Percentiles rank a stretch among this genome's conserved stretches.
Evolutionary conservation across 2,888 invertebrate genomes (phyloP).

Genomic region (Cynaeus angustus): DNA sequence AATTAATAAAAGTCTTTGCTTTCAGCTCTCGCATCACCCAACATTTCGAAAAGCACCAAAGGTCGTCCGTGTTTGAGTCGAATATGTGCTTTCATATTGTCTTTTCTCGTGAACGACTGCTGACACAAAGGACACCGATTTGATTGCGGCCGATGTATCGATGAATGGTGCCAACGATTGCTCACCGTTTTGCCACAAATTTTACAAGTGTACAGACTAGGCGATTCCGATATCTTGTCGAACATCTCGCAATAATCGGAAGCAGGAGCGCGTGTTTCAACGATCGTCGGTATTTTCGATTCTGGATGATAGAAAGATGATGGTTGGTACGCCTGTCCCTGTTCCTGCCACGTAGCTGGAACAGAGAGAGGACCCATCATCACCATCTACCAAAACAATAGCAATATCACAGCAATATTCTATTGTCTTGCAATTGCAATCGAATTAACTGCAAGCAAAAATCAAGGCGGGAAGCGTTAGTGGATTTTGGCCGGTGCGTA

Average conservation of each 20-base stretch:
- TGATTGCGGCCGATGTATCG: slow-evolving; percentile 78
- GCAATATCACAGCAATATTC: slow-evolving; percentile 21
- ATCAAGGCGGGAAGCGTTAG: slow-evolving; percentile 9
- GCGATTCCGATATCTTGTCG: slow-evolving; percentile 61
- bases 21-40: slow-evolving; percentile 28
- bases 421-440: slow-evolving; percentile 15
- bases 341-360: slow-evolving; percentile 67
- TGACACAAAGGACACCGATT: slow-evolving; percentile 78
- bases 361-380: slow-evolving; percentile 65
- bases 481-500: background rate
- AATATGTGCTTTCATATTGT: slow-evolving; percentile 80
- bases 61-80: slow-evolving; percentile 75
- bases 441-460: slow-evolving; percentile 6
- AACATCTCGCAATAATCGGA: slow-evolving; percentile 66
- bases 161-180: slow-evolving; percentile 81
- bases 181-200: slow-evolving; percentile 79
- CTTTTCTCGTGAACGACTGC: slow-evolving; percentile 78
- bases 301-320: slow-evolving; percentile 53
- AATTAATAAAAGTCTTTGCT: slow-evolving; percentile 33
- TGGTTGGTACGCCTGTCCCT: slow-evolving; percentile 57
- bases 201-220: slow-evolving; percentile 75
- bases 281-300: slow-evolving; percentile 34
- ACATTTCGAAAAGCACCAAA: slow-evolving; percentile 38
- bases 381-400: slow-evolving; percentile 58
- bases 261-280: slow-evolving; percentile 54